phyloP scores from a whole-genome alignment of 1,140 invertebrate genomes.

The Drosophila sp. region DNA sequence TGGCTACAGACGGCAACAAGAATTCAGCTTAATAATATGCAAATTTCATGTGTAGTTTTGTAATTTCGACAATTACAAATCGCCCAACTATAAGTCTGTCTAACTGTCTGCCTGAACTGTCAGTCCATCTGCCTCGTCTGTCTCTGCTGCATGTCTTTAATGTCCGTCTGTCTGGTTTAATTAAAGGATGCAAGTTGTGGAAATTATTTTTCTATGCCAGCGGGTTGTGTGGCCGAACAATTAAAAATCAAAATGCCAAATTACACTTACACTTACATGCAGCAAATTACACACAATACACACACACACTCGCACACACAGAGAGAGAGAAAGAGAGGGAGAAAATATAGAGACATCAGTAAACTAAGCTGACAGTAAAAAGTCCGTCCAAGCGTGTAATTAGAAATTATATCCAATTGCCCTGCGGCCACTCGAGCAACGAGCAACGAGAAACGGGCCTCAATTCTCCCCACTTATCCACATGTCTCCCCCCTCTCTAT shows the following conservation, averaged over 20 bases:
- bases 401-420: conserved; percentile 83
- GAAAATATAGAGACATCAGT: conserved; percentile 77
- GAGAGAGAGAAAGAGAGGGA: conserved; percentile 5
- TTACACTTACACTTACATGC: conserved; percentile 81
- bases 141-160: too few species aligned
- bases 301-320: conserved; percentile 21
- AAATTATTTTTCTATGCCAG: conserved; percentile 73
- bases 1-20: conserved; percentile 17
- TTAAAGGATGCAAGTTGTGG: conserved; percentile 62
- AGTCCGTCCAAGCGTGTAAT: conserved; percentile 82
- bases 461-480: neutral
- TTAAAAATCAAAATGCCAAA: conserved; percentile 83
- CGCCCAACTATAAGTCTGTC: conserved; percentile 12
- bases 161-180: conserved; percentile 44
- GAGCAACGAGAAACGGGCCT: conserved; percentile 58
- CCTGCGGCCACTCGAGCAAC: conserved; percentile 80
- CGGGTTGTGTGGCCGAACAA: conserved; percentile 72
- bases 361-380: conserved; percentile 83
- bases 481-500: too few species aligned
- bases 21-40: conserved; percentile 68
- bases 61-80: conserved; percentile 69
- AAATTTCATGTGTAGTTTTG: conserved; percentile 71
- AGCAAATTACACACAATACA: conserved; percentile 67
- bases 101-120: neutral
- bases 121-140: neutral